Conservation (phyloP, 2,888 invertebrate species). For the Pyrgus malvae region DNA sequence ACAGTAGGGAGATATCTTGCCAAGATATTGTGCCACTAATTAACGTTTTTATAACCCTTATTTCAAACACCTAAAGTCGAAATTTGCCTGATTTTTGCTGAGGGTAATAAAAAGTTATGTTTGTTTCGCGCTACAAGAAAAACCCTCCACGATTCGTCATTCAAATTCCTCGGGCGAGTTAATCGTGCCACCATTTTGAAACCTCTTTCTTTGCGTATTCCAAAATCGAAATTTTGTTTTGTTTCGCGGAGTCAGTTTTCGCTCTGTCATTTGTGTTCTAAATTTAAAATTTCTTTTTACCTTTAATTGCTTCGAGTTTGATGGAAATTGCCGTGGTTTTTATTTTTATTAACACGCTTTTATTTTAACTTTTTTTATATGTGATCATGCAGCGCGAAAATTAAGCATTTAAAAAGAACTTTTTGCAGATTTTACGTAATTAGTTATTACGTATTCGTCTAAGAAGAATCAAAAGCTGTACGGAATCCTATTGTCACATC, state of each 20-base stretch:
- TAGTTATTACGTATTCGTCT: no score
- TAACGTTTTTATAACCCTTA: slow-evolving; percentile 27
- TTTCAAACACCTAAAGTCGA: slow-evolving; percentile 12
- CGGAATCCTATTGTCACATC: no score
- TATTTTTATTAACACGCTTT: no score
- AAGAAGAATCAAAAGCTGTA: no score
- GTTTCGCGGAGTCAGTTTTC: slow-evolving; percentile 18
- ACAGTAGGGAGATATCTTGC: slow-evolving; percentile 75
- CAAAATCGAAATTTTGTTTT: slow-evolving; percentile 49
- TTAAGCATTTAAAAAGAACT: no score
- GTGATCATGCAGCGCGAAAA: no score
- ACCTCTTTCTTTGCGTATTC: slow-evolving; percentile 49
- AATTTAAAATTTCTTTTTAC: neutral
- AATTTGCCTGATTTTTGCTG: slow-evolving; percentile 10
- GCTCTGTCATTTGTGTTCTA: slow-evolving; percentile 13
- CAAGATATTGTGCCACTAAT: slow-evolving; percentile 38
- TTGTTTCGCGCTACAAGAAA: slow-evolving; percentile 66
- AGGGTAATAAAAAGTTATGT: slow-evolving; percentile 17
- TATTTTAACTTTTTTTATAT: no score
- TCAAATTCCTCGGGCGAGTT: slow-evolving; percentile 76
- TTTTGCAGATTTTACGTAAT: no score
- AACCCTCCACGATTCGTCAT: slow-evolving; percentile 79
- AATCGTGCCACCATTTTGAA: slow-evolving; percentile 66
- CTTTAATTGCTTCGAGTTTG: neutral
- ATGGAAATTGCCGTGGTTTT: neutral